Percentiles rank a stretch among this genome's conserved stretches.
Conservation (phyloP, 2,113 vertebrate genomes). For the Noctilio leporinus region DNA sequence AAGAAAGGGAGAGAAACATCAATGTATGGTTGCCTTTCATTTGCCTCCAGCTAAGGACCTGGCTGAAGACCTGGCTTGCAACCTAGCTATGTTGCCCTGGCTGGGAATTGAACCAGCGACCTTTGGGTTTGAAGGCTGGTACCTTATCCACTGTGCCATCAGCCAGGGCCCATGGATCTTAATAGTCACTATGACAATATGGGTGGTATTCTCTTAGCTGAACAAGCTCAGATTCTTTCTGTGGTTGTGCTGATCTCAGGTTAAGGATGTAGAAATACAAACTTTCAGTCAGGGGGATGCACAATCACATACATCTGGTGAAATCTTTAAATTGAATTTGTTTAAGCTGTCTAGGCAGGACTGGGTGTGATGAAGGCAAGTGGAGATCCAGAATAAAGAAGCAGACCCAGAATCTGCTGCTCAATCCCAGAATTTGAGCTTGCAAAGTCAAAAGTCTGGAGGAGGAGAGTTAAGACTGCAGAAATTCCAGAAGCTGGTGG, state of each 20-base stretch:
- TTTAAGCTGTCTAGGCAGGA: not conserved
- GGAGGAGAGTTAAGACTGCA: not conserved
- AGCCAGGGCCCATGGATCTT: accelerated
- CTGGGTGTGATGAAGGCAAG: not conserved
- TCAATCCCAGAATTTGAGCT: not conserved
- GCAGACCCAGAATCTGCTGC: not conserved
- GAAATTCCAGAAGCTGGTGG: not conserved
- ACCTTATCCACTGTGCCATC: no score
- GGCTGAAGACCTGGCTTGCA: no score
- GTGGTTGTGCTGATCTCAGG: not conserved
- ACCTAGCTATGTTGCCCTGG: no score
- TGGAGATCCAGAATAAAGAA: not conserved
- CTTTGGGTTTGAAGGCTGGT: no score
- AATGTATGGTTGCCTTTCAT: no score
- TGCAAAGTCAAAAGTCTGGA: not conserved
- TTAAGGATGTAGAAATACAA: not conserved
- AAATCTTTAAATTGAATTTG: not conserved
- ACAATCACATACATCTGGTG: not conserved
- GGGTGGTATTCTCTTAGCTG: not conserved
- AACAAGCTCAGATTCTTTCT: not conserved
- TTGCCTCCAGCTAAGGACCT: no score
- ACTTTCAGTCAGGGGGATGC: not conserved
- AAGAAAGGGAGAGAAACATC: no score
- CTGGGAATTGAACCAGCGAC: no score
- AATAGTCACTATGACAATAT: accelerated